These are phyloP conservation scores for Danio tinwini DNA, from an alignment of 2,797 vertebrate species.

Conservation along the genomic window DNA sequence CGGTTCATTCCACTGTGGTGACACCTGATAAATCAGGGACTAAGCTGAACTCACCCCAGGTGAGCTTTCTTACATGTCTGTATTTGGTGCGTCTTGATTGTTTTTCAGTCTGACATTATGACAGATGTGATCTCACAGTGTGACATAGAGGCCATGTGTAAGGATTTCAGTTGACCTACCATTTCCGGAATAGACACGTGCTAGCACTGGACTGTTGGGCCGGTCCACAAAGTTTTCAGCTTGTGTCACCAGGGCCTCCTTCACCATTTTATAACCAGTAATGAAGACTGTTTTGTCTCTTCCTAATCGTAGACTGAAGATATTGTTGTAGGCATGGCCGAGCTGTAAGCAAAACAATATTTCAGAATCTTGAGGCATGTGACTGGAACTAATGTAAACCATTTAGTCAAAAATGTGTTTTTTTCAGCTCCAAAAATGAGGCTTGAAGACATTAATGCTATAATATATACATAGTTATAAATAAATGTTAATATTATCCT, in stretches of 20 bases:
- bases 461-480: not conserved
- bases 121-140: too few species aligned
- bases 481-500: not conserved
- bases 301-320: constrained; percentile 75
- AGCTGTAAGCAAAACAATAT: constrained; percentile 70
- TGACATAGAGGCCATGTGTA: too few species aligned
- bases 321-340: constrained; percentile 78
- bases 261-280: constrained; percentile 79
- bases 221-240: constrained; percentile 81
- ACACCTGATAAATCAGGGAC: too few species aligned
- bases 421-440: not conserved
- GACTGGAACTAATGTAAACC: constrained; percentile 46
- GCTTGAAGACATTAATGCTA: not conserved
- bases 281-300: constrained; percentile 68
- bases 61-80: too few species aligned
- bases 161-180: constrained; percentile 67
- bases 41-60: too few species aligned
- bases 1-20: too few species aligned
- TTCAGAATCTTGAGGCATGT: constrained; percentile 61
- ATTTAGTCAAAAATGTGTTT: not conserved
- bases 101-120: too few species aligned
- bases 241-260: constrained; percentile 81
- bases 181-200: constrained; percentile 66
- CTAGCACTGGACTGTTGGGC: constrained; percentile 66
- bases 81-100: too few species aligned